phyloP scores from a whole-genome alignment of 2,888 invertebrate genomes.

The Trissoscelio sp. region DNA sequence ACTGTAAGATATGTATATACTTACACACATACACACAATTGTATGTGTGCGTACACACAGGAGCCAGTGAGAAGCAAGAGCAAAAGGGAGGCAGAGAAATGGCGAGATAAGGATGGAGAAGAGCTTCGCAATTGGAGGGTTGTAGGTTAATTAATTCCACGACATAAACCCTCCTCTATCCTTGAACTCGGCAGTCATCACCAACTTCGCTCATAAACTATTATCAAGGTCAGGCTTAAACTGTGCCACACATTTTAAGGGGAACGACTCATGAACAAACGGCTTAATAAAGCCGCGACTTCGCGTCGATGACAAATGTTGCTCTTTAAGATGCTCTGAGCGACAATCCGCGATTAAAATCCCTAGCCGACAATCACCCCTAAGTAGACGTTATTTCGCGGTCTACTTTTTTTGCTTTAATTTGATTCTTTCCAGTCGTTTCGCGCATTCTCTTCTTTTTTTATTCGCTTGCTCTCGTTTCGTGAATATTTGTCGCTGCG shows the following conservation, averaged over 20 bases:
- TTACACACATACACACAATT: not conserved
- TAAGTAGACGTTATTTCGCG: slow-evolving; percentile 33
- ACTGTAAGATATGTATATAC: slow-evolving; percentile 58
- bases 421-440: slow-evolving; percentile 21
- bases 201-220: slow-evolving; percentile 79
- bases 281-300: slow-evolving; percentile 70
- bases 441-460: slow-evolving; percentile 1
- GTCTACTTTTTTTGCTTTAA: not conserved
- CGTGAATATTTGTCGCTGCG: slow-evolving; percentile 60
- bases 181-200: slow-evolving; percentile 71
- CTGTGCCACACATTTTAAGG: slow-evolving; percentile 81
- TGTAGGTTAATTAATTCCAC: slow-evolving; percentile 82
- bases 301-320: slow-evolving; percentile 39
- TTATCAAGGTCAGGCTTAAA: slow-evolving; percentile 81
- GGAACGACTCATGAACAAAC: slow-evolving; percentile 73
- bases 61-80: slow-evolving; percentile 47
- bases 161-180: slow-evolving; percentile 78
- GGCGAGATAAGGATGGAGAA: slow-evolving; percentile 65
- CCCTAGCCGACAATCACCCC: slow-evolving; percentile 31
- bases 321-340: slow-evolving; percentile 42
- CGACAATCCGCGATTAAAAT: slow-evolving; percentile 35
- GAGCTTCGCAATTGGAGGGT: slow-evolving; percentile 74
- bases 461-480: slow-evolving; percentile 28
- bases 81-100: slow-evolving; percentile 61
- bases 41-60: slow-evolving; percentile 23